These are phyloP conservation scores for Pseudomyrmex concolor DNA, from an alignment of 1,140 invertebrate genomes.

Conservation along the genomic window DNA sequence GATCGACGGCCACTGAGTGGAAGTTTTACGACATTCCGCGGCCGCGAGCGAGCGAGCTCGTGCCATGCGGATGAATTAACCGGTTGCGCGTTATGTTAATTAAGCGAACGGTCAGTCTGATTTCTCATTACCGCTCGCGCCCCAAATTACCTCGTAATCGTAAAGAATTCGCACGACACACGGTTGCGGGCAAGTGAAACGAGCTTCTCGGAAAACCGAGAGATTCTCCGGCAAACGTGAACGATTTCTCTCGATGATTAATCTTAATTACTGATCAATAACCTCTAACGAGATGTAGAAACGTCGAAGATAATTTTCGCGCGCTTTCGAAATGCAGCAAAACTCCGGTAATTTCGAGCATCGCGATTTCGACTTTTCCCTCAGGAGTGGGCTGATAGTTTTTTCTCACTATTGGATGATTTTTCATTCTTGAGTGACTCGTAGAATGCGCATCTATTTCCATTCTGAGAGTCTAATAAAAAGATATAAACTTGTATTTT, in stretches of 20 bases:
- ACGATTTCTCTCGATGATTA: neutral
- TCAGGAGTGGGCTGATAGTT: too few relatives aligned
- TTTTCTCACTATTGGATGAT: too few relatives aligned
- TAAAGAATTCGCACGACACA: neutral
- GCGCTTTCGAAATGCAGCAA: too few relatives aligned
- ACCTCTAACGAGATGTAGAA: neutral
- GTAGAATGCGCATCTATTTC: neutral
- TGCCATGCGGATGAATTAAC: constrained; percentile 26
- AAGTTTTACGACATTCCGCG: constrained; percentile 47
- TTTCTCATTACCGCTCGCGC: constrained; percentile 14
- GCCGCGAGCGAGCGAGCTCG: constrained; percentile 9
- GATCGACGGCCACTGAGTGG: constrained; percentile 22
- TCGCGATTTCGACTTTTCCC: too few relatives aligned
- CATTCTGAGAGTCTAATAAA: too few relatives aligned
- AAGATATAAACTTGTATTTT: too few relatives aligned
- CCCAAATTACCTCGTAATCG: neutral
- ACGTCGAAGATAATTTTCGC: neutral
- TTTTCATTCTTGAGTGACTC: too few relatives aligned
- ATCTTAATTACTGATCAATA: neutral
- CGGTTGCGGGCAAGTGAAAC: neutral
- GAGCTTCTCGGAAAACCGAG: too few relatives aligned
- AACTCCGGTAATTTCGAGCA: too few relatives aligned
- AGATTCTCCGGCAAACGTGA: too few relatives aligned
- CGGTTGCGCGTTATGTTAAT: constrained; percentile 30
- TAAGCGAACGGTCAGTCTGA: constrained; percentile 13